Base-by-base conservation (phyloP, 2,797 vertebrate genomes). In the Alcedo quadribrachys region DNA sequence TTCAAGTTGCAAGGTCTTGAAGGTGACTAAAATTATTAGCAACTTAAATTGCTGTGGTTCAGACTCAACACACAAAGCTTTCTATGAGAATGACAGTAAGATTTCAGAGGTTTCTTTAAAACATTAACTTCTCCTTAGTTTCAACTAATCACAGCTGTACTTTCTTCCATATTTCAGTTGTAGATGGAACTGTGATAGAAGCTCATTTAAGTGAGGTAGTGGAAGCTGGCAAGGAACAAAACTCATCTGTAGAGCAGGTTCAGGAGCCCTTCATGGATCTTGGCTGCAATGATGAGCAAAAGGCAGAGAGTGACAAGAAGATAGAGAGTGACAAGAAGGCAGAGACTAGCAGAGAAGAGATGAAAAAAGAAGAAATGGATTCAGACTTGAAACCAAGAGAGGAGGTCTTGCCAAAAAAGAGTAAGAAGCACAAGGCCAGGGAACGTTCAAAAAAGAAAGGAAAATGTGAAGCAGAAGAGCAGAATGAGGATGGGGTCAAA, bases 151-250 rank as follows among this genome's bases (percentile, higher is more conserved):
- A 54, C 28, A 73, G 9, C 16, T 55, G 5, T 69, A 30, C 53
- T 62, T 57, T 55, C 16, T 87, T 69, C 19, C 30, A 53, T 70
- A 11, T 69, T 93, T 69, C 43, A 32, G 22, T 81, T 87, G 65
- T 71, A 98, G 98, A 61, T 17, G 65, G 45, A 93, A 73, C 79
- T 9, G 27, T 20, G 30, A 69, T 16, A 33, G 86, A 97, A 55
- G 46, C 27, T 90, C 30, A 37, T 87, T 45, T 61, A 91, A 75
- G 24, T 30, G 74, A 96, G 25, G 67, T 74, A 43, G 74, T 81
- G 3, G 85, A 94, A 87, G 37, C 84, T 57, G 57, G 15, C 50
- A 51, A 22, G 68, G 97, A 96, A 77, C 43, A 55, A 61, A 77
- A 74, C 55, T 53, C 21, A 8, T 46, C 62, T 58, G 25, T n/a